These are phyloP conservation scores for Amia ocellicauda DNA, from an alignment of 2,113 vertebrate genomes.

Conservation along the genomic window DNA sequence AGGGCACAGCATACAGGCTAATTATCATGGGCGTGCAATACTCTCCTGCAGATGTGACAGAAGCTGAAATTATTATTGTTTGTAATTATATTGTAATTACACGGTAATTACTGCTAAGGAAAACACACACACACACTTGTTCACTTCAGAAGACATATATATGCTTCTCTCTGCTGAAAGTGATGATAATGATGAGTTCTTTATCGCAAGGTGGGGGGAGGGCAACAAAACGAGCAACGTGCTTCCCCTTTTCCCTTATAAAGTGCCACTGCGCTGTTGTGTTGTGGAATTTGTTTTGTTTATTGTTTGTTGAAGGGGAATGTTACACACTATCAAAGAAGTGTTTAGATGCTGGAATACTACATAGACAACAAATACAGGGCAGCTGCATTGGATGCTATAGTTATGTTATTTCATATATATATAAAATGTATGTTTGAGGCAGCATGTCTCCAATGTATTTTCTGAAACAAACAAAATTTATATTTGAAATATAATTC, in stretches of 20 bases:
- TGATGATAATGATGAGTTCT: conserved; percentile 53
- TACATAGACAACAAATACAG: no score
- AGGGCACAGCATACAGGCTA: conserved; percentile 46
- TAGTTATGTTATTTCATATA: no score
- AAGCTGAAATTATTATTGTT: conserved; percentile 56
- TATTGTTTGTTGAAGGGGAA: conserved; percentile 43
- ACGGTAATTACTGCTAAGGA: conserved; percentile 58
- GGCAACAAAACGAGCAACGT: no score
- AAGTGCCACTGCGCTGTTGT: conserved; percentile 30
- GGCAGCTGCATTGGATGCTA: no score
- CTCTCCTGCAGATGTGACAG: conserved; percentile 36
- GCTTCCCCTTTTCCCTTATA: no score
- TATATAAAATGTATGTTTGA: no score
- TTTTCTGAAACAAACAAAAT: no score
- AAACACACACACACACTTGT: conserved; percentile 38
- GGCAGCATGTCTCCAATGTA: no score
- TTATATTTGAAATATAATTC: no score
- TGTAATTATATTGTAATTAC: conserved; percentile 65
- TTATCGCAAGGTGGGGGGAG: no score
- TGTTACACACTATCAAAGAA: conserved; percentile 56
- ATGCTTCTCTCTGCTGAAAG: conserved; percentile 34
- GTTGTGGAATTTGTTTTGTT: conserved; percentile 47
- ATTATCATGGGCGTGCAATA: conserved; percentile 46
- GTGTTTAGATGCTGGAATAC: no score
- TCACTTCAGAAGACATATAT: conserved; percentile 43